phyloP scores from a whole-genome alignment of 2,888 invertebrate genomes.

The Spilosoma lubricipeda region DNA sequence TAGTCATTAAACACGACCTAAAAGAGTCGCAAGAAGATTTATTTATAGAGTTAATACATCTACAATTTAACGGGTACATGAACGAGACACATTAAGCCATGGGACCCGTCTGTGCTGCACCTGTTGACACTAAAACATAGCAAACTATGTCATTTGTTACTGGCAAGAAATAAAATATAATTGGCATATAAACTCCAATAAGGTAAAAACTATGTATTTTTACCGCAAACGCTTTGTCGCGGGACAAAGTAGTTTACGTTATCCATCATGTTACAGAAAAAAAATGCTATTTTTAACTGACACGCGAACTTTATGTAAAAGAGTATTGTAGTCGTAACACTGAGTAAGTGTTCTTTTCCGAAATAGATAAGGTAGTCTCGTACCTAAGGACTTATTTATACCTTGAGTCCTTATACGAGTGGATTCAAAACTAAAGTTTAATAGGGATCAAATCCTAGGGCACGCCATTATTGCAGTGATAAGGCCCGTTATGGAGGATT shows the following conservation, averaged over 20 bases:
- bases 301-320: not conserved
- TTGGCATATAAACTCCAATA: not conserved
- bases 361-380: not conserved
- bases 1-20: not conserved
- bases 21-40: not conserved
- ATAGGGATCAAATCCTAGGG: too few relatives aligned
- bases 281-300: not conserved
- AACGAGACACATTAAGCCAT: not conserved
- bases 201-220: not conserved
- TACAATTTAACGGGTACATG: not conserved
- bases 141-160: not conserved
- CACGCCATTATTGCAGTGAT: too few relatives aligned
- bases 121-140: slow-evolving; percentile 2
- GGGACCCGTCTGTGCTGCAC: not conserved
- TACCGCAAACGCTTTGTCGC: not conserved
- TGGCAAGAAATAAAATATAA: not conserved
- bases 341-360: not conserved
- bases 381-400: not conserved
- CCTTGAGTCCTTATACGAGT: not conserved
- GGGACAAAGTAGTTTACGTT: not conserved
- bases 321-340: too few relatives aligned
- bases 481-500: too few relatives aligned
- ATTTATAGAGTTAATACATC: not conserved
- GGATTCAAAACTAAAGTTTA: not conserved
- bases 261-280: not conserved